Percentiles rank a stretch among this genome's conserved stretches.
These are phyloP conservation scores for Coccyzus lansbergi DNA, from an alignment of 2,797 vertebrate genomes.

Conservation along the genomic window DNA sequence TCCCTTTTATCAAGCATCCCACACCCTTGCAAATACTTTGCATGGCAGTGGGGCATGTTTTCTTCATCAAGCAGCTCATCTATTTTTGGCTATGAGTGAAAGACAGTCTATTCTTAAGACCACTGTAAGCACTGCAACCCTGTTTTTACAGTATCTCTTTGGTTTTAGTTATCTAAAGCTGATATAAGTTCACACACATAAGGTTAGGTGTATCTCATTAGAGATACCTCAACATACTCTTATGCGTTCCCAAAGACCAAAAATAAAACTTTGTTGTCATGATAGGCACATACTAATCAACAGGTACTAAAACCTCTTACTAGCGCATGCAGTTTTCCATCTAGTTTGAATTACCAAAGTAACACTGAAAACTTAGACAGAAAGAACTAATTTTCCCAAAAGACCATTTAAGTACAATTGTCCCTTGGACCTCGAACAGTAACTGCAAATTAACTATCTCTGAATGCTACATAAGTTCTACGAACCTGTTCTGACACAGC, in stretches of 20 bases:
- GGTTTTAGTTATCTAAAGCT: conserved; percentile 17
- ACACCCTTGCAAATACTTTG: background rate
- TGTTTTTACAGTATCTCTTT: background rate
- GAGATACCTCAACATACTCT: background rate
- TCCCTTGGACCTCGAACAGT: background rate
- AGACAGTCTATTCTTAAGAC: background rate
- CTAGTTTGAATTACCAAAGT: conserved; percentile 47
- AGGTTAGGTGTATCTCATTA: conserved; percentile 2
- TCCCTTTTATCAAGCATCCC: background rate
- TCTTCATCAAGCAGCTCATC: conserved; percentile 11
- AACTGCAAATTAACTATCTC: background rate
- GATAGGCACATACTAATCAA: background rate
- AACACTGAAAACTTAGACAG: conserved; percentile 49
- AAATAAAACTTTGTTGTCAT: background rate
- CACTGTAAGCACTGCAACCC: background rate
- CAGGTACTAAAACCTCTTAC: conserved; percentile 58
- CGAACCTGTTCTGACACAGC: conserved; percentile 92
- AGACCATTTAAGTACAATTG: conserved; percentile 26
- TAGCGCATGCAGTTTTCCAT: conserved; percentile 55
- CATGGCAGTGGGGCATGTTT: background rate
- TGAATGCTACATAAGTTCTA: background rate
- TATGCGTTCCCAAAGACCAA: background rate
- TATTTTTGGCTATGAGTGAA: conserved; percentile 19
- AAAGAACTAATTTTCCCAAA: conserved; percentile 5
- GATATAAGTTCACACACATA: background rate